Evolutionary conservation across 35 echinoderm and acorn worm species (phyloP).

Genomic region (Ophiothrix spiculata): DNA sequence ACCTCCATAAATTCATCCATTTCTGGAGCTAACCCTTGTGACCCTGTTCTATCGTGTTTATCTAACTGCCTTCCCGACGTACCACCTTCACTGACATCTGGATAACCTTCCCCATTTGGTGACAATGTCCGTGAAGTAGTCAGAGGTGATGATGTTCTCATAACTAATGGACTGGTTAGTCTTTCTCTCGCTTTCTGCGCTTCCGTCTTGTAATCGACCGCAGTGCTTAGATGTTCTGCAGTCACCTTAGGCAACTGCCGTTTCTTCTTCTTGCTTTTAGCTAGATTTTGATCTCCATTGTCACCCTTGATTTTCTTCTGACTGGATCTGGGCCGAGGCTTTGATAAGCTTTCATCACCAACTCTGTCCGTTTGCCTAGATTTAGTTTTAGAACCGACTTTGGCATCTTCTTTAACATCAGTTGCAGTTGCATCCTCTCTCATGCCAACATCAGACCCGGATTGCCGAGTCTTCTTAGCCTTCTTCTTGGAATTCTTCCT

Average conservation of each 20-base stretch:
- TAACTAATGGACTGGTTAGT: neutral
- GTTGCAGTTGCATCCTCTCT: neutral
- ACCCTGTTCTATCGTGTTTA: too few species aligned
- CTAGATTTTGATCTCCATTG: neutral
- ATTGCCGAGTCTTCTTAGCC: neutral
- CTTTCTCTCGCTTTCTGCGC: neutral
- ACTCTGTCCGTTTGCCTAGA: too few species aligned
- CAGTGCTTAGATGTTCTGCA: constrained; percentile 11
- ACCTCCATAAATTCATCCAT: too few species aligned
- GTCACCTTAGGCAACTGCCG: constrained; percentile 40
- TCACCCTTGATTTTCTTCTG: neutral
- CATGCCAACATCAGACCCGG: neutral
- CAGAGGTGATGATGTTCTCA: neutral
- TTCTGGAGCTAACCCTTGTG: too few species aligned
- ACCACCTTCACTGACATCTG: too few species aligned
- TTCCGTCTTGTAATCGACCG: neutral
- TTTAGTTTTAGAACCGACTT: too few species aligned
- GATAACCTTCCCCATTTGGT: too few species aligned
- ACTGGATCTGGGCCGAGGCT: too few species aligned
- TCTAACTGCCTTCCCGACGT: too few species aligned
- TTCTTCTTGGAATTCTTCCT: neutral
- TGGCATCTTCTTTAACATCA: neutral
- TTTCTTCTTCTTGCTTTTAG: constrained; percentile 22
- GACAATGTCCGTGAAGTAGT: too few species aligned
- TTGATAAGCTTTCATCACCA: too few species aligned